phyloP scores from a whole-genome alignment of 2,113 vertebrate genomes.

The Scolopax mira region DNA sequence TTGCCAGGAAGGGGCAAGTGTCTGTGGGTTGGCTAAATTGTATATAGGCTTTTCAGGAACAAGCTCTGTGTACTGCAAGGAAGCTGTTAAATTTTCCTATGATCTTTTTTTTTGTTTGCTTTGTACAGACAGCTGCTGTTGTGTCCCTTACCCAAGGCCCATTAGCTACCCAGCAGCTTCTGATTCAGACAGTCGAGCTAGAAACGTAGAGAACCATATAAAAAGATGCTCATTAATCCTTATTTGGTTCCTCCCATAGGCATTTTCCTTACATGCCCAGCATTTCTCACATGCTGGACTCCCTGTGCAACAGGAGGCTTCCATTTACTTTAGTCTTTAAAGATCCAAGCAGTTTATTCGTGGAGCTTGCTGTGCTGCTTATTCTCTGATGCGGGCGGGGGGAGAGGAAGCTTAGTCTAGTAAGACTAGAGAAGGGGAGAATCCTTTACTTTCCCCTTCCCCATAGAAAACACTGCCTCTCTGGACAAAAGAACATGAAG shows the following conservation, averaged over 20 bases:
- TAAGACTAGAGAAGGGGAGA: not conserved
- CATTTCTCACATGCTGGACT: slow-evolving; percentile 7
- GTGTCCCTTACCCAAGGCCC: slow-evolving; percentile 34
- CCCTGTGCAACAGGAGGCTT: slow-evolving; percentile 6
- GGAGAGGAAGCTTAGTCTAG: not conserved
- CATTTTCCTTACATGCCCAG: slow-evolving; percentile 20
- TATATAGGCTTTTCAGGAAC: not conserved
- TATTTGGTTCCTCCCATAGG: slow-evolving; percentile 44
- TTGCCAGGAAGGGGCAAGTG: not conserved
- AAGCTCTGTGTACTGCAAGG: not conserved
- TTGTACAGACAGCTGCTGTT: slow-evolving; percentile 11
- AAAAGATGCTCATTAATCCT: slow-evolving; percentile 58
- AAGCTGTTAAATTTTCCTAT: not conserved
- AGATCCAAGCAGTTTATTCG: not conserved
- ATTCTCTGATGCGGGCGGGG: not conserved
- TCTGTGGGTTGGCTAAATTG: not conserved
- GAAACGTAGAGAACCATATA: slow-evolving; percentile 18
- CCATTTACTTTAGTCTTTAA: slow-evolving; percentile 21
- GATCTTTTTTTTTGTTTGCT: not conserved
- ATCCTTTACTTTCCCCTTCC: not conserved
- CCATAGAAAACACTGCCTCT: not conserved
- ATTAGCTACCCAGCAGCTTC: slow-evolving; percentile 42
- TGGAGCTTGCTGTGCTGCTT: not conserved
- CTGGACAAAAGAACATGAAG: not conserved
- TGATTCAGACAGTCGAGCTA: not conserved